Evolutionary conservation across 2,888 invertebrate species (phyloP).

Genomic region (Gastracanthus pulcherrimus): DNA sequence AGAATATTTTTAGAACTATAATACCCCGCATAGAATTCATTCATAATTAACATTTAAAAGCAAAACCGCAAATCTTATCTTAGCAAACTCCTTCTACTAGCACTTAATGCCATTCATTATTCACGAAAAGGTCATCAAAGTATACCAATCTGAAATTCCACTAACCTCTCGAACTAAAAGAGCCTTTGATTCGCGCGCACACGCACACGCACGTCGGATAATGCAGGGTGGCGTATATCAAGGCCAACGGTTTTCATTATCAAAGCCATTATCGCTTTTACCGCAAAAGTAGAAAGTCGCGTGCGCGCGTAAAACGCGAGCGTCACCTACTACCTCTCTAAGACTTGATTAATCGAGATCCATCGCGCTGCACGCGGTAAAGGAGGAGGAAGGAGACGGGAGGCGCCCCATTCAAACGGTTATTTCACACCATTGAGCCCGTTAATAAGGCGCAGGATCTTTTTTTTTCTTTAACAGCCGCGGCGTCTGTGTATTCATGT

Average conservation of each 20-base stretch:
- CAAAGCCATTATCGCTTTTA: slow-evolving; percentile 55
- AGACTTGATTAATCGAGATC: slow-evolving; percentile 51
- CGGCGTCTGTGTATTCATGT: too few relatives aligned
- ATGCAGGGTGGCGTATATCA: slow-evolving; percentile 32
- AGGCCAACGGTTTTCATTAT: slow-evolving; percentile 58
- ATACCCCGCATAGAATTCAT: too few relatives aligned
- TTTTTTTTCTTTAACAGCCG: neutral
- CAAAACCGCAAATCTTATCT: too few relatives aligned
- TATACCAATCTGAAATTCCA: neutral
- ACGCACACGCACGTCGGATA: slow-evolving; percentile 20
- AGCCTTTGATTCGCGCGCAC: neutral
- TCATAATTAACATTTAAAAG: too few relatives aligned
- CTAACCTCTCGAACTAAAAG: neutral
- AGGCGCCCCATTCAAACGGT: slow-evolving; percentile 28
- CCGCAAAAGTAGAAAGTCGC: slow-evolving; percentile 58
- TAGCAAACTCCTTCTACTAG: too few relatives aligned
- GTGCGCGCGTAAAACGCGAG: slow-evolving; percentile 10
- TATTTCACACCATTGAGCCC: slow-evolving; percentile 49
- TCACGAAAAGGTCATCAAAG: neutral
- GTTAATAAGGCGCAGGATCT: slow-evolving; percentile 36
- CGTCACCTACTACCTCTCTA: neutral
- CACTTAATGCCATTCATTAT: too few relatives aligned
- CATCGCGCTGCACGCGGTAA: too few relatives aligned
- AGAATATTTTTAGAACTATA: too few relatives aligned
- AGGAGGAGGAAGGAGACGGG: neutral